Evolutionary conservation across 1,140 invertebrate species (phyloP).

Genomic region (Cydia fagiglandana): DNA sequence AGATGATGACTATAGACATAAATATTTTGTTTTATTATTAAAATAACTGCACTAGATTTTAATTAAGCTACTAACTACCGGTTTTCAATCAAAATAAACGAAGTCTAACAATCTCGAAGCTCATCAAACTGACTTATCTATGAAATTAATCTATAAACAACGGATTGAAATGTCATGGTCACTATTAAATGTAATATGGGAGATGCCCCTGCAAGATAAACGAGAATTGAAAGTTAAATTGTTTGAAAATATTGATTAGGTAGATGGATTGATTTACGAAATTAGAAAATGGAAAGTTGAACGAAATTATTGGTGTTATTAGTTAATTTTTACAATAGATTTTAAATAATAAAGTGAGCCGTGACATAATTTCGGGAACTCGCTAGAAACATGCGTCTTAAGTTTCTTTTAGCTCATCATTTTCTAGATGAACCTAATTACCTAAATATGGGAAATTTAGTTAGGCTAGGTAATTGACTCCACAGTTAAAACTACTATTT

Average conservation of each 20-base stretch:
- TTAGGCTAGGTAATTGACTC: too few relatives aligned
- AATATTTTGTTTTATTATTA: neutral
- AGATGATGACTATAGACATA: too few relatives aligned
- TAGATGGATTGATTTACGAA: neutral
- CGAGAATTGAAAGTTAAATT: constrained; percentile 12
- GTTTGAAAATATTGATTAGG: neutral
- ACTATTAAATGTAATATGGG: constrained; percentile 22
- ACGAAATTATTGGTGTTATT: neutral
- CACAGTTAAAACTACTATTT: too few relatives aligned
- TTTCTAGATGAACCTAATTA: too few relatives aligned
- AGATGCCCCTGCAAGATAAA: constrained; percentile 17
- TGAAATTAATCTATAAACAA: constrained; percentile 28
- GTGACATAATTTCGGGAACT: too few relatives aligned
- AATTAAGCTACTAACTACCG: constrained; percentile 13
- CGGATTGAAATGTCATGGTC: constrained; percentile 29
- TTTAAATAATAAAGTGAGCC: too few relatives aligned
- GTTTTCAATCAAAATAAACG: constrained; percentile 4
- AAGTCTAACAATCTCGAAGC: constrained; percentile 16
- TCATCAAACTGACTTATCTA: constrained; percentile 18
- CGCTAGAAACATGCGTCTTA: too few relatives aligned
- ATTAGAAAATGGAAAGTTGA: neutral
- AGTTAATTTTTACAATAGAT: too few relatives aligned
- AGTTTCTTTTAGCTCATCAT: too few relatives aligned
- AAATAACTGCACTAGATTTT: neutral
- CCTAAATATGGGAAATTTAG: too few relatives aligned